Percentiles rank a stretch among this genome's conserved stretches.
phyloP scores from a whole-genome alignment of 2,888 invertebrate genomes.

The Hylaea fasciaria region DNA sequence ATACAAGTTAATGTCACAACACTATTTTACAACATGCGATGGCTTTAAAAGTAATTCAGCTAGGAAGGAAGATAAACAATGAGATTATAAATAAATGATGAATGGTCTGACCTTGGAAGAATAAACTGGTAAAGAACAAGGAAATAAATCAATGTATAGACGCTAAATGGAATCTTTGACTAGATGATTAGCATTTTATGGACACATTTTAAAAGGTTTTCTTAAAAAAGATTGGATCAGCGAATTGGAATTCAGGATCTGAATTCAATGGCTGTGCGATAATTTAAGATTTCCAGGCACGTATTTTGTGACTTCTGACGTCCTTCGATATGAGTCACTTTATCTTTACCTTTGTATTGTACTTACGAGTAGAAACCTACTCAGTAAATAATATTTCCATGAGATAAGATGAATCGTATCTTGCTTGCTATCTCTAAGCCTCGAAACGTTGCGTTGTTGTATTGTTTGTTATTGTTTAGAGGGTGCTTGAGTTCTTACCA shows the following conservation, averaged over 20 bases:
- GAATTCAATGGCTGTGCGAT: slow-evolving; percentile 36
- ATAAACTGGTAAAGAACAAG: slow-evolving; percentile 31
- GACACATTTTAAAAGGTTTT: slow-evolving; percentile 35
- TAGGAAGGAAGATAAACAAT: slow-evolving; percentile 36
- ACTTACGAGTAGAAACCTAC: slow-evolving; percentile 24
- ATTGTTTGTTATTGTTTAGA: slow-evolving; percentile 37
- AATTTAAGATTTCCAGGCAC: slow-evolving; percentile 47
- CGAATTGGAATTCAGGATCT: slow-evolving; percentile 55
- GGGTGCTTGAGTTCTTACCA: slow-evolving; percentile 19
- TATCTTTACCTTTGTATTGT: slow-evolving; percentile 37
- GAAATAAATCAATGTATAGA: slow-evolving; percentile 32
- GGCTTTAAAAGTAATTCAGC: not conserved
- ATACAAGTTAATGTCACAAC: slow-evolving; percentile 22
- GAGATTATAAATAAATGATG: slow-evolving; percentile 36
- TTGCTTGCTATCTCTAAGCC: slow-evolving; percentile 29
- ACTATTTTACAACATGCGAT: slow-evolving; percentile 16
- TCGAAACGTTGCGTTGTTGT: slow-evolving; percentile 33
- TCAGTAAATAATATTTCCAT: slow-evolving; percentile 39
- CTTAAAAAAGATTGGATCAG: slow-evolving; percentile 47
- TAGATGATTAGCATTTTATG: slow-evolving; percentile 32
- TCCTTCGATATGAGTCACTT: slow-evolving; percentile 53
- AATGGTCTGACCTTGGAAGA: slow-evolving; percentile 39
- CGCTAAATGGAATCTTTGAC: slow-evolving; percentile 21
- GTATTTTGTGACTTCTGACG: slow-evolving; percentile 48
- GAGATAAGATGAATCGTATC: slow-evolving; percentile 40